Conservation (phyloP, 2,888 invertebrate species). For the Ochropacha duplaris region DNA sequence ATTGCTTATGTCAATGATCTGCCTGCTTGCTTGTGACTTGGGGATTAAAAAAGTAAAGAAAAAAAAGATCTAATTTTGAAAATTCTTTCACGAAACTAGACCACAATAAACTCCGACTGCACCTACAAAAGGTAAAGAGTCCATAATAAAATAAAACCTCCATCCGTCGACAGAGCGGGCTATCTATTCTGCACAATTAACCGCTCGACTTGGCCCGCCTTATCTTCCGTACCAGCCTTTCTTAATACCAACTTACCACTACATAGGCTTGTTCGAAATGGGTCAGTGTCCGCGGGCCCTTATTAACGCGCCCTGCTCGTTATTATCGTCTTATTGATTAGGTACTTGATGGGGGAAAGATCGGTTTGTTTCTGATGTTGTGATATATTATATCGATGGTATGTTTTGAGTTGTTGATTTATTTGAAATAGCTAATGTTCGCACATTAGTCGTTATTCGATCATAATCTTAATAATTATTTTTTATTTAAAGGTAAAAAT, state of each 20-base stretch:
- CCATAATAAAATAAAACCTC: conserved; percentile 13
- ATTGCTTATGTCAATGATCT: too few species aligned
- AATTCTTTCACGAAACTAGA: too few species aligned
- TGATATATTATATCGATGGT: neutral
- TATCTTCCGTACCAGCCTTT: conserved; percentile 68
- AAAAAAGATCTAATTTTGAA: too few species aligned
- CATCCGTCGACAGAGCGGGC: conserved; percentile 31
- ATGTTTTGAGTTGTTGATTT: too few species aligned
- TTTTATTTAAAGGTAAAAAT: too few species aligned
- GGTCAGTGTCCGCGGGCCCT: conserved; percentile 49
- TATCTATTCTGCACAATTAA: conserved; percentile 70
- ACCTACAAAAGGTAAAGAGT: conserved; percentile 12
- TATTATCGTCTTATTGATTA: conserved; percentile 38
- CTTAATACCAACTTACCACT: conserved; percentile 65
- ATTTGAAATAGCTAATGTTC: too few species aligned
- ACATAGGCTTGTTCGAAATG: conserved; percentile 42
- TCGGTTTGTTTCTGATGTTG: conserved; percentile 7
- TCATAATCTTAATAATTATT: too few species aligned
- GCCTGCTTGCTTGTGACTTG: too few species aligned
- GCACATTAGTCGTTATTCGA: too few species aligned
- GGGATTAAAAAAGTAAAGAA: too few species aligned
- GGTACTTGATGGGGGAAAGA: conserved; percentile 38
- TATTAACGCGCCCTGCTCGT: conserved; percentile 54
- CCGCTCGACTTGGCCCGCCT: conserved; percentile 55
- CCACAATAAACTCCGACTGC: conserved; percentile 15